These are phyloP conservation scores for Salticus scenicus DNA, from an alignment of 2,888 invertebrate genomes.

Conservation along the genomic window DNA sequence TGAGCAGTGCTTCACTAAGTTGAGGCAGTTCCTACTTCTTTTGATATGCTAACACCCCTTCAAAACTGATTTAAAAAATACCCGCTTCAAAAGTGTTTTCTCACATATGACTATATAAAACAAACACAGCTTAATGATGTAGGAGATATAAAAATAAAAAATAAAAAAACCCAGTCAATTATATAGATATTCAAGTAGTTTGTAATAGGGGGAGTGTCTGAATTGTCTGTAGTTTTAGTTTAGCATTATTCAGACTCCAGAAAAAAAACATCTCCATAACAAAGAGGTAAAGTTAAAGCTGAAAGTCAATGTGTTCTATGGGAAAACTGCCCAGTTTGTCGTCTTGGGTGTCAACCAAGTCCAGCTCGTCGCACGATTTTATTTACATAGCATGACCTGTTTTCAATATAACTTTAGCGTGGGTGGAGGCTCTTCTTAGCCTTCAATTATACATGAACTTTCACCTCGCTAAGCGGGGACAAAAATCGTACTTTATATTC, in stretches of 20 bases:
- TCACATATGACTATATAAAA: slow-evolving; percentile 21
- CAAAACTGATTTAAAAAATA: slow-evolving; percentile 14
- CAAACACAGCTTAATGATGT: slow-evolving; percentile 32
- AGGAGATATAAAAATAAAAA: too few relatives aligned
- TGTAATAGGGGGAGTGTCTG: slow-evolving; percentile 28
- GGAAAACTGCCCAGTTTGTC: slow-evolving; percentile 53
- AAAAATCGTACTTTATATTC: background rate
- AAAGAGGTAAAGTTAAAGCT: slow-evolving; percentile 30
- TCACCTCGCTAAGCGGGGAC: slow-evolving; percentile 16
- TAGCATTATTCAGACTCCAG: slow-evolving; percentile 15
- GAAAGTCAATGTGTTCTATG: slow-evolving; percentile 57
- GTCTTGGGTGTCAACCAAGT: slow-evolving; percentile 63
- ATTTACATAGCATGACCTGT: slow-evolving; percentile 62
- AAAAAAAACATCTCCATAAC: slow-evolving; percentile 48
- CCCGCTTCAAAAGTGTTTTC: slow-evolving; percentile 35
- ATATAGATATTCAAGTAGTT: slow-evolving; percentile 47
- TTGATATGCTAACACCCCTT: slow-evolving; percentile 53
- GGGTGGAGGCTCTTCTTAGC: slow-evolving; percentile 25
- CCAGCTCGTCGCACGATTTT: slow-evolving; percentile 60
- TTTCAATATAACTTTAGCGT: slow-evolving; percentile 28
- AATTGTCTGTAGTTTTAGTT: slow-evolving; percentile 51
- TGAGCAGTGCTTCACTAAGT: background rate
- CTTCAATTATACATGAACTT: slow-evolving; percentile 55
- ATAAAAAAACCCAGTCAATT: slow-evolving; percentile 49
- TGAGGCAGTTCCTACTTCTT: slow-evolving; percentile 10